Evolutionary conservation across 1,140 invertebrate species (phyloP).

Genomic region (Rhagoletis pomonella): DNA sequence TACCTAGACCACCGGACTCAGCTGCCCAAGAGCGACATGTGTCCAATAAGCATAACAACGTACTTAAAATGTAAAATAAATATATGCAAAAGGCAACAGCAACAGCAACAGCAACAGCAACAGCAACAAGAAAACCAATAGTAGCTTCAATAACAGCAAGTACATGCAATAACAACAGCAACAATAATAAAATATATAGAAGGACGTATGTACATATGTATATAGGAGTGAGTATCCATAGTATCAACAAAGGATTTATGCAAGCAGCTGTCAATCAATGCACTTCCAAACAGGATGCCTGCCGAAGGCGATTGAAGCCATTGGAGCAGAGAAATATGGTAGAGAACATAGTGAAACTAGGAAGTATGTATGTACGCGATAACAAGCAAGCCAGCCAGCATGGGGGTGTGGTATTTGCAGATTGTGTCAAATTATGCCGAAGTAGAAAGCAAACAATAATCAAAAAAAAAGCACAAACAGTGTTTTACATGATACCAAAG

Average conservation of each 20-base stretch:
- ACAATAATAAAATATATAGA: neutral
- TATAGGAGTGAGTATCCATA: neutral
- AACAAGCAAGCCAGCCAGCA: neutral
- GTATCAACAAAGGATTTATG: conserved; percentile 52
- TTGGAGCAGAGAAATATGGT: neutral
- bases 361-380: neutral
- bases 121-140: neutral
- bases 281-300: conserved; percentile 35
- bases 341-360: neutral
- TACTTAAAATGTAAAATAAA: conserved; percentile 52
- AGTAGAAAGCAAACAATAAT: neutral
- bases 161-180: conserved; percentile 18
- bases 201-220: neutral
- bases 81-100: conserved; percentile 12
- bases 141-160: neutral
- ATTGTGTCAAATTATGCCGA: neutral
- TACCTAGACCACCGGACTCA: conserved; percentile 33
- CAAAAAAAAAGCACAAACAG: neutral
- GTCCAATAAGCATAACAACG: conserved; percentile 49
- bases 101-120: conserved; percentile 17
- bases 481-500: neutral
- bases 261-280: conserved; percentile 50
- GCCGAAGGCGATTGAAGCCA: neutral
- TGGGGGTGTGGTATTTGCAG: conserved; percentile 10
- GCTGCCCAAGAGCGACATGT: conserved; percentile 31